Base-by-base conservation (phyloP, 2,797 vertebrate species). In the Myoxocephalus aenaeus region DNA sequence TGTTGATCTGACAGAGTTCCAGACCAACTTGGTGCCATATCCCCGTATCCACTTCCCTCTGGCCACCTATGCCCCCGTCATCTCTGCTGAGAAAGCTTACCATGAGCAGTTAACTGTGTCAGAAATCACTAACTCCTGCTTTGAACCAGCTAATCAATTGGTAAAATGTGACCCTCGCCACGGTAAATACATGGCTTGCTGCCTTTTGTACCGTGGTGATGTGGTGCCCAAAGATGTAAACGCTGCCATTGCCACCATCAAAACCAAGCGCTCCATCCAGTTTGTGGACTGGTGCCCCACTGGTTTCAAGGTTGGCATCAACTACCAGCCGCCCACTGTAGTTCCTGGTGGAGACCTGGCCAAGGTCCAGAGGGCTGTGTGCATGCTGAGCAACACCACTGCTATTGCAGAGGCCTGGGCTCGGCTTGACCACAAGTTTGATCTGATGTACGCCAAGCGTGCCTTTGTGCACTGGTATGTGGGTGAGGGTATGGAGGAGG, bases 381-480 rank as follows among this genome's bases (percentile, higher is more conserved):
- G 96, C 87, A 96, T 96, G 96, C 89, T 96, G 87, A 96, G 95
- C 92, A 96, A 96, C 87, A 96, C 96, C 90, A 96, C 95, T 50
- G 96, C 96, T 77, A 95, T 96, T 58, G 96, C 96, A 59, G 96
- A 96, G 92, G 96, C 96, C 89, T 96, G 96, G 96, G 96, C 95
- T 80, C 94, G 95, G 20, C 94, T 96, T 65, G 95, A 96, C 91
- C 96, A 96, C 87, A 96, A 96, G 86, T 96, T 96, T 82, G 96
- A 97, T 78, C 94, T 96, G 93, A 97, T 97, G 96, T 97, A 97
- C 46, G 96, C 96, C 84, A 97, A 96, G 92, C 88, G 96, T 77
- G 96, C 96, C 77, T 96, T 96, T 71, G 96, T 96, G 64, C 96
- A 97, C 92, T 97, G 96, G 96, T 97, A 97, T 59, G 96, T 97